Percentiles rank a stretch among this genome's conserved stretches.
These are phyloP conservation scores for Thymelicus lineola DNA, from an alignment of 2,888 invertebrate genomes.

Conservation along the genomic window DNA sequence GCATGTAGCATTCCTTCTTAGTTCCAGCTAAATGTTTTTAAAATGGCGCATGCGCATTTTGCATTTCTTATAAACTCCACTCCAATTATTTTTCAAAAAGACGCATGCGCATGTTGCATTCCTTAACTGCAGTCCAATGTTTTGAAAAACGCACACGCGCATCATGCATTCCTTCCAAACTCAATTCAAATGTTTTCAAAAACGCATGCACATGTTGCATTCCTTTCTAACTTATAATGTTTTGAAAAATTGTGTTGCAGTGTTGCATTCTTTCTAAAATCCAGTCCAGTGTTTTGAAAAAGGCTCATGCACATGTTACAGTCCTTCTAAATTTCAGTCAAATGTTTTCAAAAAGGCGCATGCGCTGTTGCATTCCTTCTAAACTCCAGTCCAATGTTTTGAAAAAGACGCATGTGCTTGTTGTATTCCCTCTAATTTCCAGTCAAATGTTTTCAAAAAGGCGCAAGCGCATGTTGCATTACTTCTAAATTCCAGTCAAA, in stretches of 20 bases:
- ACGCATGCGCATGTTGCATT: not conserved
- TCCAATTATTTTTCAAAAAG: not conserved
- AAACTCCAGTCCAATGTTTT: no score
- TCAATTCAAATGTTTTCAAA: no score
- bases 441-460: not conserved
- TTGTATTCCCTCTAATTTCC: not conserved
- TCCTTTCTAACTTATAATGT: no score
- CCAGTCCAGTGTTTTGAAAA: no score
- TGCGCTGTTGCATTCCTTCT: no score
- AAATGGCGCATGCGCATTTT: not conserved
- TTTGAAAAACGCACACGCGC: not conserved
- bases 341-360: no score
- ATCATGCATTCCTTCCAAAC: no score
- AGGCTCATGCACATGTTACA: no score
- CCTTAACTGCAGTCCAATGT: not conserved
- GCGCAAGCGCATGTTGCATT: not conserved
- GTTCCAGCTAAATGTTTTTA: not conserved
- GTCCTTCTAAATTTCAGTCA: no score
- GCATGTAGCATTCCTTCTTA: not conserved
- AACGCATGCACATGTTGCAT: no score
- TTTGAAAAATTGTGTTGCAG: no score
- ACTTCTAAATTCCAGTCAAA: not conserved
- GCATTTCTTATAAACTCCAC: not conserved
- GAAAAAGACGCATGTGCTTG: not conserved
- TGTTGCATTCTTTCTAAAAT: no score